phyloP scores from a whole-genome alignment of 2,113 vertebrate genomes.

The Gasterosteus nipponicus region DNA sequence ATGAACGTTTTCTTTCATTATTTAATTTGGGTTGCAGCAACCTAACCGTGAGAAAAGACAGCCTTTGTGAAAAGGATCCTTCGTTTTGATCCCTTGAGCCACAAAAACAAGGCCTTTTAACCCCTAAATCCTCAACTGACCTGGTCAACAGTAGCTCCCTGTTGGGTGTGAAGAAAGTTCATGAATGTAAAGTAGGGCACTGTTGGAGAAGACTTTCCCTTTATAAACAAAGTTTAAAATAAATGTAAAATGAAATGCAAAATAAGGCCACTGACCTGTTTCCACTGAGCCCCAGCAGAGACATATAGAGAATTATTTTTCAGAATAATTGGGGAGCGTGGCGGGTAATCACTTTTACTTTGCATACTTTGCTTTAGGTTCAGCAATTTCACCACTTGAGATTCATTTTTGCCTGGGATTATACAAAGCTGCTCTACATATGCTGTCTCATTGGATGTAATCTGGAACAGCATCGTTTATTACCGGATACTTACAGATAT shows the following conservation, averaged over 20 bases:
- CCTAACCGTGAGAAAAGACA: slow-evolving; percentile 24
- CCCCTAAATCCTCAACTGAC: background rate
- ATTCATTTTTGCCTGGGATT: background rate
- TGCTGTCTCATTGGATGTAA: background rate
- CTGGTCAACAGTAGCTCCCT: slow-evolving; percentile 24
- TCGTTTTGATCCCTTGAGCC: slow-evolving; percentile 36
- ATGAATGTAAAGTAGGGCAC: slow-evolving; percentile 37
- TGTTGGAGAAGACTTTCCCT: slow-evolving; percentile 3
- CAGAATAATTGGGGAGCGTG: slow-evolving; percentile 20
- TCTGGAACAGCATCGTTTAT: background rate
- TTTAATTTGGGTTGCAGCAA: slow-evolving; percentile 11
- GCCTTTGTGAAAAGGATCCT: slow-evolving; percentile 35
- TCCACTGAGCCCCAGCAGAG: slow-evolving; percentile 15
- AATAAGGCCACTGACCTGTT: slow-evolving; percentile 42
- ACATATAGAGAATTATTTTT: slow-evolving; percentile 4
- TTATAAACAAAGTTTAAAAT: slow-evolving; percentile 33
- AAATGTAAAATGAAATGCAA: slow-evolving; percentile 31
- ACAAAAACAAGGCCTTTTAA: slow-evolving; percentile 28
- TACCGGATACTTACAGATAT: background rate
- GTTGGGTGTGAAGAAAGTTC: slow-evolving; percentile 27
- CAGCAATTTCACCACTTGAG: background rate
- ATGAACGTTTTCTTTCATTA: background rate
- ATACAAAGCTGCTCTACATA: background rate
- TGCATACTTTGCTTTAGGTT: background rate
- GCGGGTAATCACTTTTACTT: background rate